phyloP scores from a whole-genome alignment of 2,888 invertebrate species.

The Cerastis leucographa region DNA sequence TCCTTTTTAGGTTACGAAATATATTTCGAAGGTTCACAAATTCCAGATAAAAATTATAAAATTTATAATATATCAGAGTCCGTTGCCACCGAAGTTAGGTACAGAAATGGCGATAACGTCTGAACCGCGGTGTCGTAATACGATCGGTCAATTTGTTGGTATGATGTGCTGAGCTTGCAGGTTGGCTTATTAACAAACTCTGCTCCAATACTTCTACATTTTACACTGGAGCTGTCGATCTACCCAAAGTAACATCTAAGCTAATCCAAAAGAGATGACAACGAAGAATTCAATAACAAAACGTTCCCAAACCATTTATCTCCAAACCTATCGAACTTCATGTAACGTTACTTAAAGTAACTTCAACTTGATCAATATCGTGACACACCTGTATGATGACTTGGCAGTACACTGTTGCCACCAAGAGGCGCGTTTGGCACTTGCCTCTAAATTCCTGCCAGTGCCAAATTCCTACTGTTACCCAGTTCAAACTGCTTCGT shows the following conservation, averaged over 20 bases:
- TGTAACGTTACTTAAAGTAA: conserved; percentile 21
- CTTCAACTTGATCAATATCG: conserved; percentile 34
- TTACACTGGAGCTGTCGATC: neutral
- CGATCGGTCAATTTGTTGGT: neutral
- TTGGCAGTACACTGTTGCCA: conserved; percentile 69
- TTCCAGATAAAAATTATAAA: no score
- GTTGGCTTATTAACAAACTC: neutral
- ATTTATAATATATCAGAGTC: no score
- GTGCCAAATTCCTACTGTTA: conserved; percentile 75
- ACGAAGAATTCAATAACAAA: conserved; percentile 8
- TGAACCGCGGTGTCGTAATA: neutral
- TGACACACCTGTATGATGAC: conserved; percentile 69
- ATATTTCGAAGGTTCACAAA: no score
- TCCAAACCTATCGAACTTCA: neutral
- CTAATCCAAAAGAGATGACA: neutral
- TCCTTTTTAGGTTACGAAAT: no score
- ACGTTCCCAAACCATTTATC: neutral
- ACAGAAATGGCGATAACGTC: neutral
- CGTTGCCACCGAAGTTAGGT: no score
- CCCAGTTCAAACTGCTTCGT: conserved; percentile 60
- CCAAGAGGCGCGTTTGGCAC: conserved; percentile 67
- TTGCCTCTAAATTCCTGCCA: conserved; percentile 54
- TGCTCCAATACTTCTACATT: neutral
- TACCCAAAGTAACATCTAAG: neutral
- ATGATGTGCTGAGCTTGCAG: neutral